Base-by-base conservation (phyloP, 2,113 vertebrate species). In the Pseudorasbora parva region DNA sequence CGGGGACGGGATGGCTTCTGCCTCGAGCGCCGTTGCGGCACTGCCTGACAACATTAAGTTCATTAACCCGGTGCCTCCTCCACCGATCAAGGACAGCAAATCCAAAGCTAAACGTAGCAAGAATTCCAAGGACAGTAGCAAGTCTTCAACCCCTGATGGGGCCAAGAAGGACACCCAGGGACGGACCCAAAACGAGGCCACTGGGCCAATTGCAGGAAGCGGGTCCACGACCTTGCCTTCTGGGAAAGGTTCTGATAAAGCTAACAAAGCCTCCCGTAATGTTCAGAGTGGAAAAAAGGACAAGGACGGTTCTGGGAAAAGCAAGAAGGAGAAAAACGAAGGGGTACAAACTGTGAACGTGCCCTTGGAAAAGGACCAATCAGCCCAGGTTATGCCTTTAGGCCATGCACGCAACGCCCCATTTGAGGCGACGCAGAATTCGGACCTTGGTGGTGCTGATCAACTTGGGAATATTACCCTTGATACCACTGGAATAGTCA, bases 11-110 rank as follows among this genome's bases (percentile, higher is more conserved):
- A 96, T 98, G 41, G 96, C 97, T 60, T 92, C 93, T 85, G 93
- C 94, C 54, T 96, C 98, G 77, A 98, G 97, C 10, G 97, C 98
- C 57, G 98, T 99, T 91, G 98, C 98, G 6, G 96, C 97, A 0
- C 91, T 99, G 87, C 97, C 98, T 1, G 98, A 99, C 93, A 99
- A 99, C 93, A 99, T 99, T 91, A 95, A 99, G 92, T 99, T 99
- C 90, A 97, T 99, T 90, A 98, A 96, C 86, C 97, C 97, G 1
- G 98, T 99, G 90, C 96, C 97, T 30, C 96, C 97, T 92, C 95
- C 97, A 5, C 97, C 98, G 91, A 95, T 95, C 91, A 99, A 99
- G 90, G 98, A 99, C 92, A 96, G 97, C 93, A 99, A 99, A 94
- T 97, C 98, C 79, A 99, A 99, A 93, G 98, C 97, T 8, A 99